Base-by-base conservation (phyloP, 2,113 vertebrate species). In the Spilogale gracilis region DNA sequence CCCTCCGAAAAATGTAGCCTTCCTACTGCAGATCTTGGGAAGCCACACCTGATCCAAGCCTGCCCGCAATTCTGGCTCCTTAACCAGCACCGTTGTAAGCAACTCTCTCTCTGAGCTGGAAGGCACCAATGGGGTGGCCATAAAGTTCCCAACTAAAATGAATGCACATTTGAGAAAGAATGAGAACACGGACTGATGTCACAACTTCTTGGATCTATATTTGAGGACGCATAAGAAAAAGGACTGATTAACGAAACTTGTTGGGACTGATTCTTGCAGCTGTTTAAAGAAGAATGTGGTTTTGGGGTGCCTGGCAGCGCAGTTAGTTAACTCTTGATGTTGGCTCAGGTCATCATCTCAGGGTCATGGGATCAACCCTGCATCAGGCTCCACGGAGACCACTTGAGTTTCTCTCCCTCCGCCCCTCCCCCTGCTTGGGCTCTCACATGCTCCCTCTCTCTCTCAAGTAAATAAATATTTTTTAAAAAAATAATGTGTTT, bases 1-100 rank as follows among this genome's bases (percentile, higher is more conserved):
- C 65, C n/a, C 92, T 89, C 82, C 93, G 96, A 97, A 96, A 76
- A 56, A 92, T 95, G 38, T 90, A 74, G 43, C n/a, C 93, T 93
- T 69, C 63, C 73, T 2, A 89, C 78, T 48, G 43, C 61, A 82
- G 91, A 58, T 91, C 91, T 94, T 97, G 56, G 58, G 9, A 95
- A 84, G 32, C 87, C 14, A 12, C 32, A 69, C 80, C 65, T 43
- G 45, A 74, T 50, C 45, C 76, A 78, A 92, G 52, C 11, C 56
- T 65, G 63, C 11, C 56, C 83, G 32, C 25, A 69, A 38, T 65
- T 91, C 61, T 61, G 67, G 91, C n/a, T 83, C 83, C 54, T 97
- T 83, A 43, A 78, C 61, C 54, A 95, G 30, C 43, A 54, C 50
- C 74, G 8, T 38, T 61, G 32, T n/a, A 61, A 92, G 67, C 38